Evolutionary conservation across 2,888 invertebrate genomes (phyloP).

Genomic region (Nezara viridula): DNA sequence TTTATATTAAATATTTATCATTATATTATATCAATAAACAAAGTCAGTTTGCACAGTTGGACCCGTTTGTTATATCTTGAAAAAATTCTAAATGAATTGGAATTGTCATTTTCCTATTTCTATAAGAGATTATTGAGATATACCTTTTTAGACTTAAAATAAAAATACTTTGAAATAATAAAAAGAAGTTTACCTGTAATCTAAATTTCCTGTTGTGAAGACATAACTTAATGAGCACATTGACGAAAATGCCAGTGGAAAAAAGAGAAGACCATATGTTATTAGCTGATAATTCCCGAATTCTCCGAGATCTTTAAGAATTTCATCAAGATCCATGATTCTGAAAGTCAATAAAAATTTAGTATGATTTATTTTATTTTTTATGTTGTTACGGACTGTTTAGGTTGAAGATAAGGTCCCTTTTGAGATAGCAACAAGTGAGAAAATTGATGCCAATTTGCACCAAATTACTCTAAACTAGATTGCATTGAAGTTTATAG

Average conservation of each 20-base stretch:
- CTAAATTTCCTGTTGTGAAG: constrained; percentile 78
- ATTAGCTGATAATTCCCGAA: constrained; percentile 62
- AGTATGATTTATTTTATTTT: not conserved
- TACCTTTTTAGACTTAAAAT: no score
- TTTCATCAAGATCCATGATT: constrained; percentile 61
- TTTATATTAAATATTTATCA: no score
- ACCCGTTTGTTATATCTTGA: no score
- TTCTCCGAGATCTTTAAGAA: constrained; percentile 61
- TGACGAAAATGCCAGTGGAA: constrained; percentile 77
- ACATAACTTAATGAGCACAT: constrained; percentile 78
- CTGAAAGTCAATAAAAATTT: not conserved
- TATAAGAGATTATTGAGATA: no score
- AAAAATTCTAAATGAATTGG: no score
- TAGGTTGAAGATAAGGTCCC: not conserved
- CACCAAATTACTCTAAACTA: no score
- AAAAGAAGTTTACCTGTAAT: constrained; percentile 75
- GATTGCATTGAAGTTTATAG: no score
- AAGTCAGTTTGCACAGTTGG: no score
- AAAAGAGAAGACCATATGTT: constrained; percentile 66
- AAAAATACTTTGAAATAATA: constrained; percentile 2
- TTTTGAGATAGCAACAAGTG: no score
- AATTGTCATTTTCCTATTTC: no score
- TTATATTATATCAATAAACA: no score
- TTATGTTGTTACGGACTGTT: not conserved
- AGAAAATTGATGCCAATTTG: no score